A percentile compares a stretch with the other conserved stretches of the same genome.
Evolutionary conservation across 2,797 vertebrate genomes (phyloP).

Genomic region (Tympanoctomys barrerae): DNA sequence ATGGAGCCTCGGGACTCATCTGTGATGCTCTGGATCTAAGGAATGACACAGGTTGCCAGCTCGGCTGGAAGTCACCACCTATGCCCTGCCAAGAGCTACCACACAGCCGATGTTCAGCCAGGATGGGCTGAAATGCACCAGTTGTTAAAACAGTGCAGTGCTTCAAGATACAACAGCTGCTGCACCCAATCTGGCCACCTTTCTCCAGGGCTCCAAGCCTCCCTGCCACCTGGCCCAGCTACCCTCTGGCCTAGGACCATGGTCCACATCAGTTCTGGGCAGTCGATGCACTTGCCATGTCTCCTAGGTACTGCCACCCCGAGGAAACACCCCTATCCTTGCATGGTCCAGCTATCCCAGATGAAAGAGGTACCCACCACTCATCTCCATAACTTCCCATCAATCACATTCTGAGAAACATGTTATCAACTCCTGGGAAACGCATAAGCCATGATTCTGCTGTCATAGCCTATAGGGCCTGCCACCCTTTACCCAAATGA

Average conservation of each 20-base stretch:
- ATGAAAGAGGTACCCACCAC: neutral
- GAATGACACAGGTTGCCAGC: constrained; percentile 51
- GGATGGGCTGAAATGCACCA: neutral
- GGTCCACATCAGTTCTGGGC: neutral
- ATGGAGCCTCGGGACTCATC: constrained; percentile 98
- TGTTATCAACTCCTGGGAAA: neutral
- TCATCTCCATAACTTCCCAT: neutral
- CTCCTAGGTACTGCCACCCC: neutral
- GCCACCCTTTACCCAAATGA: neutral
- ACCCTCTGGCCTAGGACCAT: neutral
- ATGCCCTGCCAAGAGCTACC: neutral
- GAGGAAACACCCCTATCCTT: neutral
- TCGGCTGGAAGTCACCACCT: constrained; percentile 40
- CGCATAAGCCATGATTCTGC: neutral
- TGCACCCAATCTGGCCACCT: neutral
- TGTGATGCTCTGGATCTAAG: constrained; percentile 98
- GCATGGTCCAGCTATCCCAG: neutral
- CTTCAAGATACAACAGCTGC: neutral
- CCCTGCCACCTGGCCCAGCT: neutral
- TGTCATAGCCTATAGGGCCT: neutral
- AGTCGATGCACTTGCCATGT: neutral
- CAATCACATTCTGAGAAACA: constrained; percentile 1
- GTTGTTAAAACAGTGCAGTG: neutral
- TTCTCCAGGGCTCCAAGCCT: constrained; percentile 10
- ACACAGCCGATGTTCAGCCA: neutral